phyloP scores from a whole-genome alignment of 2,113 vertebrate species.

The Marcusenius ussheri region DNA sequence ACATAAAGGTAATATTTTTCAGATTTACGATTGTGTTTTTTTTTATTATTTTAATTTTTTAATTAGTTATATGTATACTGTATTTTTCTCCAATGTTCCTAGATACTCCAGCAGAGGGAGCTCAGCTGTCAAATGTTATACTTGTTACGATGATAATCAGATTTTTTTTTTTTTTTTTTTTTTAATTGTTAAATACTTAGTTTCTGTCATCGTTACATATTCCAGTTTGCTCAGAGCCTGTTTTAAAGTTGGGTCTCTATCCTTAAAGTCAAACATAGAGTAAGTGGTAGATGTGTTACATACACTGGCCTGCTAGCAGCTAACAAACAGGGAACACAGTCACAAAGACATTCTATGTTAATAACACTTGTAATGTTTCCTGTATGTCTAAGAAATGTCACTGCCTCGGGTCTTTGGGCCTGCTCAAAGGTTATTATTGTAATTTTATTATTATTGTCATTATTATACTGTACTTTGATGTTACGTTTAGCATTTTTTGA shows the following conservation, averaged over 20 bases:
- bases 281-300: neutral
- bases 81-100: neutral
- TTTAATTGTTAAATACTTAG: neutral
- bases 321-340: neutral
- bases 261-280: neutral
- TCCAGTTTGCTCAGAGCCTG: neutral
- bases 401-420: neutral
- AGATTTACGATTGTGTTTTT: neutral
- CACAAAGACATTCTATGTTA: neutral
- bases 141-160: neutral
- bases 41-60: neutral
- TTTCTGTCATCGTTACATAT: neutral
- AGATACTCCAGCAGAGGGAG: neutral
- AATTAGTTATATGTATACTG: neutral
- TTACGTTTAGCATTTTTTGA: neutral
- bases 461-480: neutral
- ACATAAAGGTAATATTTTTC: neutral
- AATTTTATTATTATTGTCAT: neutral
- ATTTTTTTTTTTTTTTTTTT: neutral
- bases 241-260: neutral
- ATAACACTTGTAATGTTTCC: neutral
- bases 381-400: conserved; percentile 5
- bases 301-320: neutral
- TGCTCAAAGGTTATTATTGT: neutral
- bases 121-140: neutral